Conservation (phyloP, 2,888 invertebrate species). For the Spodoptera exigua region DNA sequence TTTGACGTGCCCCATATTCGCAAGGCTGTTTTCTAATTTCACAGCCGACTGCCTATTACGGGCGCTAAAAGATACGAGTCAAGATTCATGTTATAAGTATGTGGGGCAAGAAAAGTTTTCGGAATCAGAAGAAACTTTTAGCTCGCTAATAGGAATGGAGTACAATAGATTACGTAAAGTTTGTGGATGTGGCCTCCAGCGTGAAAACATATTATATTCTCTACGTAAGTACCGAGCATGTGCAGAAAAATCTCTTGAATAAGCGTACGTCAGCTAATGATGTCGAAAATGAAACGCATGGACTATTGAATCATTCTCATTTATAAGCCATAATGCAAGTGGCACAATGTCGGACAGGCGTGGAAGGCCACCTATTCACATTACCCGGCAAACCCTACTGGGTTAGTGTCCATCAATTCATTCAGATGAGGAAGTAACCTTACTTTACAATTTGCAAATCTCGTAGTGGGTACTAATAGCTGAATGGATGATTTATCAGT, state of each 20-base stretch:
- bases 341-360: constrained; percentile 82
- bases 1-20: constrained; percentile 61
- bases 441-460: constrained; percentile 51
- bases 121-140: constrained; percentile 46
- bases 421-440: constrained; percentile 54
- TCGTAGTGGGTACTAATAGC: constrained; percentile 33
- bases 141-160: constrained; percentile 39
- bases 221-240: constrained; percentile 51
- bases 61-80: constrained; percentile 59
- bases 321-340: constrained; percentile 73
- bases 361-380: constrained; percentile 84
- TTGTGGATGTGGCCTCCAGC: constrained; percentile 16
- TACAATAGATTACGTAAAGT: constrained; percentile 43
- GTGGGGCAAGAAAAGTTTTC: constrained; percentile 49
- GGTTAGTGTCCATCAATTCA: constrained; percentile 66
- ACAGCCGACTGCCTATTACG: constrained; percentile 65
- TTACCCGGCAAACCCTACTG: constrained; percentile 68
- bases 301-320: constrained; percentile 75
- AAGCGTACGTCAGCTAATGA: constrained; percentile 67
- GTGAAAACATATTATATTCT: constrained; percentile 35
- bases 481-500: constrained; percentile 44
- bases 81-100: constrained; percentile 52
- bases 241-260: constrained; percentile 61
- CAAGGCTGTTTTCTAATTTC: constrained; percentile 73
- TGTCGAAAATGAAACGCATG: constrained; percentile 73